Percentiles rank a stretch among this genome's conserved stretches.
These are phyloP conservation scores for Agrotis clavis DNA, from an alignment of 2,888 invertebrate genomes.

Conservation along the genomic window DNA sequence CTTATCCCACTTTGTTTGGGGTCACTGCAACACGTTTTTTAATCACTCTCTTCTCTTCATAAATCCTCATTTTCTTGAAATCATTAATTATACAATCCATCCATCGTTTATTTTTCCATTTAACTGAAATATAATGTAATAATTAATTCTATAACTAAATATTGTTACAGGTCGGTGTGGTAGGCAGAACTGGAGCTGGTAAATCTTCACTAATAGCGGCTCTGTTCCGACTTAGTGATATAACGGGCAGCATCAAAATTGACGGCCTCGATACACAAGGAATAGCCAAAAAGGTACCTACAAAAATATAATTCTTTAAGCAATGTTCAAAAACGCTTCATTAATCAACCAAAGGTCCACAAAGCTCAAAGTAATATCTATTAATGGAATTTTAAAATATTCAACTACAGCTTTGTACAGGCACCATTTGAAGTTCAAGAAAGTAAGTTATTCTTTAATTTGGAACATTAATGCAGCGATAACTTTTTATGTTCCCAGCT, in stretches of 20 bases:
- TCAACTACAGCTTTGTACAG: conserved; percentile 8
- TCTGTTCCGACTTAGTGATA: conserved; percentile 94
- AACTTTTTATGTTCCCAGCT: conserved; percentile 80
- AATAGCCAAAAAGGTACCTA: conserved; percentile 91
- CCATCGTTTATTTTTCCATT: no score
- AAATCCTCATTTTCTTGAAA: no score
- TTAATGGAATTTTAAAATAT: conserved; percentile 28
- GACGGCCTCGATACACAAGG: conserved; percentile 92
- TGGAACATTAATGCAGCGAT: conserved; percentile 41
- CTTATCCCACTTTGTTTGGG: no score
- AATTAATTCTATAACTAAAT: neutral
- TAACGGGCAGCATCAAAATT: conserved; percentile 93
- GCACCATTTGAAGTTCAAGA: conserved; percentile 5
- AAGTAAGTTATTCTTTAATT: conserved; percentile 42
- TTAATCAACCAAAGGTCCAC: conserved; percentile 13
- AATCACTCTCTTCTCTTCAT: no score
- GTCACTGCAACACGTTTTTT: no score
- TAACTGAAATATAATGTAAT: neutral
- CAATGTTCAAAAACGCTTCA: neutral
- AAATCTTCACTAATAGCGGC: conserved; percentile 95
- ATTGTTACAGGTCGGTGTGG: conserved; percentile 92
- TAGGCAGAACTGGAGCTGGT: conserved; percentile 97
- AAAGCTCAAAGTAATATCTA: conserved; percentile 24
- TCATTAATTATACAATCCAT: no score
- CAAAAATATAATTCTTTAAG: neutral